Evolutionary conservation across 1,140 invertebrate genomes (phyloP).

Genomic region (Drosophila novamexicana): DNA sequence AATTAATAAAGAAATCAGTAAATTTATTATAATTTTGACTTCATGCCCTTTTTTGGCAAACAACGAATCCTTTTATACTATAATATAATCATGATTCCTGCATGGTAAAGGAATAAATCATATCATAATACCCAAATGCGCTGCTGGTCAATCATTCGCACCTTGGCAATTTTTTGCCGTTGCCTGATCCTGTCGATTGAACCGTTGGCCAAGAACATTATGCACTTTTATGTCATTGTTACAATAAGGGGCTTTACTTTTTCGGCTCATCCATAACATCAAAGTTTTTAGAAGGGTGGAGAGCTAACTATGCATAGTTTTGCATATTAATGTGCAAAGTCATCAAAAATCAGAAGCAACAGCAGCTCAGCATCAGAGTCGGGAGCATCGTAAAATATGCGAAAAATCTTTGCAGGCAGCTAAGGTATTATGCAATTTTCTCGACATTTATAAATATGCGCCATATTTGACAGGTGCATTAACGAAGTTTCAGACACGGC

Average conservation of each 20-base stretch:
- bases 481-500: constrained; percentile 68
- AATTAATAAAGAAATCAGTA: constrained; percentile 11
- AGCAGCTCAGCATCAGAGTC: constrained; percentile 5
- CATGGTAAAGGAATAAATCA: constrained; percentile 24
- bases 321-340: constrained; percentile 70
- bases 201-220: constrained; percentile 4
- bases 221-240: constrained; percentile 63
- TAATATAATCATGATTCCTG: constrained; percentile 18
- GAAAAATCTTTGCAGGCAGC: constrained; percentile 49
- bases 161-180: constrained; percentile 7
- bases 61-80: background rate
- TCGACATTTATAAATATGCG: constrained; percentile 60
- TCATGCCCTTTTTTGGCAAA: background rate
- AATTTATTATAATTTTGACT: constrained; percentile 5
- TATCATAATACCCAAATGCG: constrained; percentile 12
- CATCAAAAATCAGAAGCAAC: constrained; percentile 59
- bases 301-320: constrained; percentile 53
- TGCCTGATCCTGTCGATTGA: background rate
- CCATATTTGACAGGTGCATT: constrained; percentile 80
- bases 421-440: constrained; percentile 75
- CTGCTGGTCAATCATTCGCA: constrained; percentile 16
- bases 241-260: constrained; percentile 55
- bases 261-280: constrained; percentile 16
- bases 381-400: constrained; percentile 43
- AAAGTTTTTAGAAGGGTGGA: background rate